Evolutionary conservation across 1,140 invertebrate genomes (phyloP).

Genomic region (Ephestia elutella): DNA sequence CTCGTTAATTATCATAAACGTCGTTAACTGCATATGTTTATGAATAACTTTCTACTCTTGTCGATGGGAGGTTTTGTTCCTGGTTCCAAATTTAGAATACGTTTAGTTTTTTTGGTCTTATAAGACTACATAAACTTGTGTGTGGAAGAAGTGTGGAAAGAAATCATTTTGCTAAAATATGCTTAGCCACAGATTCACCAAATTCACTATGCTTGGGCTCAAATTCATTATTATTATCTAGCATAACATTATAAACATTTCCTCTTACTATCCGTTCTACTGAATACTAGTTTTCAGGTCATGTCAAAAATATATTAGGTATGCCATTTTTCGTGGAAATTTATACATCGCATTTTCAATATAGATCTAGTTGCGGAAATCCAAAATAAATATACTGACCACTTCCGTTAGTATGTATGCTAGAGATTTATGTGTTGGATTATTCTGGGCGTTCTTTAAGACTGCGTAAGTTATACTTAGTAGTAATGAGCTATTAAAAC

Average conservation of each 20-base stretch:
- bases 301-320: not conserved
- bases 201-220: too few relatives aligned
- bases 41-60: slow-evolving; percentile 4
- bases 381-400: slow-evolving; percentile 19
- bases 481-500: slow-evolving; percentile 50
- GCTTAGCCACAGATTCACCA: too few relatives aligned
- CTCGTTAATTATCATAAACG: slow-evolving; percentile 50
- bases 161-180: too few relatives aligned
- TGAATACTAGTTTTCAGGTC: too few relatives aligned
- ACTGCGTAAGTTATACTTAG: slow-evolving; percentile 34
- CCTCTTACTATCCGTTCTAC: not conserved
- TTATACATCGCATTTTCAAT: slow-evolving; percentile 11
- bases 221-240: too few relatives aligned
- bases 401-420: not conserved
- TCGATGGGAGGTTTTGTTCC: slow-evolving; percentile 13
- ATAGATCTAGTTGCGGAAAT: slow-evolving; percentile 17
- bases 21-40: slow-evolving; percentile 21
- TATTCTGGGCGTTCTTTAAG: slow-evolving; percentile 37
- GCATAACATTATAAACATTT: not conserved
- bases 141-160: too few relatives aligned
- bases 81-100: too few relatives aligned
- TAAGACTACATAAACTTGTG: too few relatives aligned
- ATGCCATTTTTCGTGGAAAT: not conserved
- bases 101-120: too few relatives aligned
- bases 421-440: slow-evolving; percentile 36